Evolutionary conservation across 1,140 invertebrate genomes (phyloP).

Genomic region (Drosophila guanche): DNA sequence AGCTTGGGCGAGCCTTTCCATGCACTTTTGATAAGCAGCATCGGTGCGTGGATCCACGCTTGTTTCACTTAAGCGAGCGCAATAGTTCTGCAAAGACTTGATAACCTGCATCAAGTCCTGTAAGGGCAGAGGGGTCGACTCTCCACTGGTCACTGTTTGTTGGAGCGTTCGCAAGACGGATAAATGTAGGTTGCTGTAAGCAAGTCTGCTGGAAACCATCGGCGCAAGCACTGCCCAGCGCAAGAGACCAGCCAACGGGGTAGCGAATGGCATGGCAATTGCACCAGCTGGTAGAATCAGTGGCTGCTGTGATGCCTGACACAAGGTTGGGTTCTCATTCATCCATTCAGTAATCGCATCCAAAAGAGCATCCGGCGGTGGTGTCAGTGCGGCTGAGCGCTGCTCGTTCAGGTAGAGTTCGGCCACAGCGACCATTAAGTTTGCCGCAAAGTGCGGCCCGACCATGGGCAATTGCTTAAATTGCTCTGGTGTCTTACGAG

Average conservation of each 20-base stretch:
- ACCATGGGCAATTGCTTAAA: constrained; percentile 88
- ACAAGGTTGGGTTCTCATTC: constrained; percentile 87
- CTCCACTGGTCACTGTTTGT: constrained; percentile 83
- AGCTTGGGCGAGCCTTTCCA: constrained; percentile 91
- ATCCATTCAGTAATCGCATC: constrained; percentile 88
- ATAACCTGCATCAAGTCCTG: constrained; percentile 85
- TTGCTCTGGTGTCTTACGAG: constrained; percentile 87
- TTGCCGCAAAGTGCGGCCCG: constrained; percentile 89
- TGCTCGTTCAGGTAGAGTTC: constrained; percentile 87
- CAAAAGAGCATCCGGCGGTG: constrained; percentile 86
- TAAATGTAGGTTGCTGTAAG: constrained; percentile 87
- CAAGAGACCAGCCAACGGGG: constrained; percentile 91
- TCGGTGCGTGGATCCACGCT: constrained; percentile 58
- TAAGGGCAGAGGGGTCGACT: constrained; percentile 85
- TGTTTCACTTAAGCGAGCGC: constrained; percentile 72
- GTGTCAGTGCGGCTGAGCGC: constrained; percentile 77
- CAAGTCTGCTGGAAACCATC: constrained; percentile 78
- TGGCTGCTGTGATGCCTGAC: constrained; percentile 89
- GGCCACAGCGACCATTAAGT: constrained; percentile 91
- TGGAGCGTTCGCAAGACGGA: constrained; percentile 86
- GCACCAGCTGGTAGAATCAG: constrained; percentile 89
- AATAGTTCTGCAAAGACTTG: constrained; percentile 83
- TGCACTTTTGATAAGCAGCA: constrained; percentile 84
- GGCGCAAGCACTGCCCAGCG: constrained; percentile 89
- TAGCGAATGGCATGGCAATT: constrained; percentile 92